phyloP scores from a whole-genome alignment of 2,113 vertebrate species.

The Pseudonaja textilis region DNA sequence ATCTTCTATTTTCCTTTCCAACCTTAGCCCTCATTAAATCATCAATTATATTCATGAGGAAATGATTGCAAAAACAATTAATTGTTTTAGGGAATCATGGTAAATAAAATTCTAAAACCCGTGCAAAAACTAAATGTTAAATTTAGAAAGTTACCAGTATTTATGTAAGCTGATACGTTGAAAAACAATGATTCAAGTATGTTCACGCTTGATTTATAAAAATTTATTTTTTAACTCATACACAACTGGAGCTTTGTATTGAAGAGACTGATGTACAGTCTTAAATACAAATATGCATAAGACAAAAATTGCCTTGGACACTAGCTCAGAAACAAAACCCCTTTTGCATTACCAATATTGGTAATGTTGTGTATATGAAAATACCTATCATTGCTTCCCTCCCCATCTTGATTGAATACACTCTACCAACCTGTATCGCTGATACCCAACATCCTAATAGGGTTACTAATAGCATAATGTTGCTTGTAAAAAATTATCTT shows the following conservation, averaged over 20 bases:
- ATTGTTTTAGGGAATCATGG: neutral
- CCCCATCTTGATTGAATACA: neutral
- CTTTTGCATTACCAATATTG: slow-evolving; percentile 70
- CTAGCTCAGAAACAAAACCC: slow-evolving; percentile 59
- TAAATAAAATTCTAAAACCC: neutral
- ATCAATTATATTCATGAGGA: neutral
- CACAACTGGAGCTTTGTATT: slow-evolving; percentile 62
- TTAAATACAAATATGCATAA: slow-evolving; percentile 60
- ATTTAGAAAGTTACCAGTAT: neutral
- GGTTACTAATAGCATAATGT: slow-evolving; percentile 69
- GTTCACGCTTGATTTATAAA: slow-evolving; percentile 59
- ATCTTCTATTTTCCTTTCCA: neutral
- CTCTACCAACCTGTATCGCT: slow-evolving; percentile 48
- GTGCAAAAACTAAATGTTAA: neutral
- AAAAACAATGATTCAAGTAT: neutral
- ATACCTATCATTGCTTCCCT: slow-evolving; percentile 44
- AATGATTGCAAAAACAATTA: neutral
- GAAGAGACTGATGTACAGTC: slow-evolving; percentile 57
- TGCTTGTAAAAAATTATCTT: slow-evolving; percentile 61
- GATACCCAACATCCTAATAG: slow-evolving; percentile 60
- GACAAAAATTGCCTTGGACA: slow-evolving; percentile 61
- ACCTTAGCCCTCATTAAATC: neutral
- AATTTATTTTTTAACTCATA: slow-evolving; percentile 56
- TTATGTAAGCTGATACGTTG: neutral
- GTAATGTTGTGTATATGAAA: slow-evolving; percentile 40